Percentiles rank a stretch among this genome's conserved stretches.
Evolutionary conservation across 2,797 vertebrate species (phyloP).

Genomic region (Podarcis lilfordi): DNA sequence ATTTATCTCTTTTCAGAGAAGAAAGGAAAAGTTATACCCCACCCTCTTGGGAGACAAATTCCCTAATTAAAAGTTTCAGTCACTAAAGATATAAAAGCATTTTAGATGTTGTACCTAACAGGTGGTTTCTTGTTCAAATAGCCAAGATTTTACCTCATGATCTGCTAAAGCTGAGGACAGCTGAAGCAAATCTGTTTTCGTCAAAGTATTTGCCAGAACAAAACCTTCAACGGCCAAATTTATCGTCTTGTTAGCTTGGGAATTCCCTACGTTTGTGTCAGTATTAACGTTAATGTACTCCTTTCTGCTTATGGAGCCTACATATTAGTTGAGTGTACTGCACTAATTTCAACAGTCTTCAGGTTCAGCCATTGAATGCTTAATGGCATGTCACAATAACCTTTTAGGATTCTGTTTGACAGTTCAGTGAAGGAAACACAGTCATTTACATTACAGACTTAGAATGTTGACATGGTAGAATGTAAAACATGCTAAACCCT

Average conservation of each 20-base stretch:
- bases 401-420: background rate
- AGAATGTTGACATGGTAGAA: background rate
- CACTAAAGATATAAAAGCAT: slow-evolving; percentile 15
- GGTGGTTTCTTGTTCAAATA: slow-evolving; percentile 25
- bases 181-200: slow-evolving; percentile 19
- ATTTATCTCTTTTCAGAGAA: slow-evolving; percentile 17
- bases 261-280: background rate
- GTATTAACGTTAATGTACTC: background rate
- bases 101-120: slow-evolving; percentile 30
- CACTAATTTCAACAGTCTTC: background rate
- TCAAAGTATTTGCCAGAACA: slow-evolving; percentile 3
- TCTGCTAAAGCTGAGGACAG: background rate
- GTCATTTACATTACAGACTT: background rate
- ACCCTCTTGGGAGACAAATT: slow-evolving; percentile 5
- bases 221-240: background rate
- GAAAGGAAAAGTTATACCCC: slow-evolving; percentile 31
- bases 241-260: background rate
- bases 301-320: background rate
- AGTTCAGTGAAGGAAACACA: background rate
- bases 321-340: background rate
- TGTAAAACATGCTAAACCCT: background rate
- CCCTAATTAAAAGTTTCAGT: slow-evolving; percentile 26
- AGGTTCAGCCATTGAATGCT: background rate
- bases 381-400: background rate
- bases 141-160: slow-evolving; percentile 26